phyloP scores from a whole-genome alignment of 2,888 invertebrate species.

The Dicyrtomina minuta region DNA sequence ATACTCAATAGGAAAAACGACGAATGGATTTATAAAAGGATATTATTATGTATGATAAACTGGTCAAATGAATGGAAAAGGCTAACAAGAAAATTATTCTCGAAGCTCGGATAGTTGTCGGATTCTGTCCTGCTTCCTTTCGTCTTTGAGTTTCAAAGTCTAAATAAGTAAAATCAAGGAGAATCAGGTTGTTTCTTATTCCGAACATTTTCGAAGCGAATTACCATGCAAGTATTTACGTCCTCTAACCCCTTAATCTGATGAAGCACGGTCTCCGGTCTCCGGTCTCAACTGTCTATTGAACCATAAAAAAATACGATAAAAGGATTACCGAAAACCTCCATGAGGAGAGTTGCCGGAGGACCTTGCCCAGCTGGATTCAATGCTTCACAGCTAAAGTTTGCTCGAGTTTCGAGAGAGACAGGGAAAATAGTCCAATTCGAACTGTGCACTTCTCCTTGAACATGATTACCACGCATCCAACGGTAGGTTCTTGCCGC shows the following conservation, averaged over 20 bases:
- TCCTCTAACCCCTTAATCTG: slow-evolving; percentile 12
- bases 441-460: slow-evolving; percentile 72
- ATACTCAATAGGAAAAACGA: no score
- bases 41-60: no score
- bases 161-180: background rate
- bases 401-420: slow-evolving; percentile 79
- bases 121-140: background rate
- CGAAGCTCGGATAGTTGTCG: background rate
- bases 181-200: background rate
- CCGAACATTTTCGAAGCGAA: no score
- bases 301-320: slow-evolving; percentile 30
- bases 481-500: slow-evolving; percentile 68
- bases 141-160: background rate
- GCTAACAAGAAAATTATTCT: slow-evolving; percentile 13
- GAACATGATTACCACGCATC: slow-evolving; percentile 73
- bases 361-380: slow-evolving; percentile 81
- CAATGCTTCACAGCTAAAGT: slow-evolving; percentile 83
- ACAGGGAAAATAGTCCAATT: slow-evolving; percentile 81
- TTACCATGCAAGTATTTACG: slow-evolving; percentile 1
- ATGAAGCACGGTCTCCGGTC: slow-evolving; percentile 4
- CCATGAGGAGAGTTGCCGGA: slow-evolving; percentile 67
- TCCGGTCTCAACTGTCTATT: slow-evolving; percentile 2
- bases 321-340: slow-evolving; percentile 65
- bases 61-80: background rate
- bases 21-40: no score